phyloP scores from a whole-genome alignment of 2,113 vertebrate genomes.

The Thermophis baileyi region DNA sequence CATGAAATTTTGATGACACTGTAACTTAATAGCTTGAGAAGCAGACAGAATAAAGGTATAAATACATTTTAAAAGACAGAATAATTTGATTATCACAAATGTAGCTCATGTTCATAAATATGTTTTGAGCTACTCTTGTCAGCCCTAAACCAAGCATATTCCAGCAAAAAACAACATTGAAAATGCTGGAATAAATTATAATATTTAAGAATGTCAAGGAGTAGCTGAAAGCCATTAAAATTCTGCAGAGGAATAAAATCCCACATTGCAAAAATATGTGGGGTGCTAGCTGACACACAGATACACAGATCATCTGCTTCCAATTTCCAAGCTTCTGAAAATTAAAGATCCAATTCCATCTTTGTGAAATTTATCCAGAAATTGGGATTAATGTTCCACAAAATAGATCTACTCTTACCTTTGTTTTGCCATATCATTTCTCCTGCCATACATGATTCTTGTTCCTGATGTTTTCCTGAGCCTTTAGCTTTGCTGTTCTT shows the following conservation, averaged over 20 bases:
- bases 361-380: not conserved
- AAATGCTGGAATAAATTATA: constrained; percentile 42
- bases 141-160: constrained; percentile 36
- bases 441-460: not conserved
- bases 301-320: not conserved
- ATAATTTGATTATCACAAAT: constrained; percentile 57
- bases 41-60: constrained; percentile 44
- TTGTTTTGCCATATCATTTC: not conserved
- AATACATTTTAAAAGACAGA: constrained; percentile 52
- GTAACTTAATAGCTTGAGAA: constrained; percentile 45
- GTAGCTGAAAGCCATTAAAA: constrained; percentile 41
- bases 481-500: not conserved
- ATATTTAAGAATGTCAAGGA: constrained; percentile 2
- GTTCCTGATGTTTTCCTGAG: not conserved
- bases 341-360: not conserved
- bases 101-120: constrained; percentile 51
- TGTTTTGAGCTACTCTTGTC: constrained; percentile 44
- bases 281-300: not conserved
- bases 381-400: not conserved
- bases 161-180: constrained; percentile 31
- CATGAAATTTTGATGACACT: constrained; percentile 50
- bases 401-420: not conserved
- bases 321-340: not conserved
- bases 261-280: constrained; percentile 6
- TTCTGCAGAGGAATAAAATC: constrained; percentile 29